phyloP scores from a whole-genome alignment of 1,140 invertebrate genomes.

The Hyles vespertilio region DNA sequence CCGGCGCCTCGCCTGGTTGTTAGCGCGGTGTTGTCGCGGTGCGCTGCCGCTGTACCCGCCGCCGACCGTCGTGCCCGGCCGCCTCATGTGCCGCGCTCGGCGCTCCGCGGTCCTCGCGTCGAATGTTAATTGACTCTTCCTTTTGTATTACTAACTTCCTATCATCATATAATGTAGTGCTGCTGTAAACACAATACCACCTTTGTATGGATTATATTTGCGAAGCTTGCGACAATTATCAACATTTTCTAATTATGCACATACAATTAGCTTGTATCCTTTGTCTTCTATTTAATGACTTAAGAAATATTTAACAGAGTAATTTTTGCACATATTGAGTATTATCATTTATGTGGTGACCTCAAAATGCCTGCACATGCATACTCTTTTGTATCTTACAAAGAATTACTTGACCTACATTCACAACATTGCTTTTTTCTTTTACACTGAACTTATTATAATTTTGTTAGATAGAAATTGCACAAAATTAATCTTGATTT shows the following conservation, averaged over 20 bases:
- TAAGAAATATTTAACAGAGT: no score
- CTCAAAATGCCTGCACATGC: slow-evolving; percentile 34
- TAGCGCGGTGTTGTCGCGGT: slow-evolving; percentile 1
- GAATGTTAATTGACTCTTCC: slow-evolving; percentile 71
- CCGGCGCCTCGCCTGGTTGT: slow-evolving; percentile 26
- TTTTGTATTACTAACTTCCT: slow-evolving; percentile 62
- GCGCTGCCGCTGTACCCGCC: background rate
- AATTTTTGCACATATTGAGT: slow-evolving; percentile 2
- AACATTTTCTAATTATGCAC: no score
- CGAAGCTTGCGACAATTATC: no score
- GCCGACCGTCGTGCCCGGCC: slow-evolving; percentile 31
- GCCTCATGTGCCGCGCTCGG: slow-evolving; percentile 52
- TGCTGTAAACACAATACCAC: slow-evolving; percentile 32
- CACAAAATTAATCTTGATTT: no score
- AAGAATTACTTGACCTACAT: slow-evolving; percentile 49
- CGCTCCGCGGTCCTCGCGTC: slow-evolving; percentile 48
- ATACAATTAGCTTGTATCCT: no score
- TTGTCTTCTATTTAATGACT: no score
- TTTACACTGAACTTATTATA: slow-evolving; percentile 1
- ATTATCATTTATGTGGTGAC: slow-evolving; percentile 25
- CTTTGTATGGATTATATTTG: slow-evolving; percentile 16
- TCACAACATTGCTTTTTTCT: slow-evolving; percentile 38
- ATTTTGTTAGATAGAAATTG: no score
- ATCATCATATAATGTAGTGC: slow-evolving; percentile 33
- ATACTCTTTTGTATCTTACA: slow-evolving; percentile 35